Percentiles rank a stretch among this genome's conserved stretches.
Conservation (phyloP, 2,797 vertebrate genomes). For the Thalassophryne amazonica region DNA sequence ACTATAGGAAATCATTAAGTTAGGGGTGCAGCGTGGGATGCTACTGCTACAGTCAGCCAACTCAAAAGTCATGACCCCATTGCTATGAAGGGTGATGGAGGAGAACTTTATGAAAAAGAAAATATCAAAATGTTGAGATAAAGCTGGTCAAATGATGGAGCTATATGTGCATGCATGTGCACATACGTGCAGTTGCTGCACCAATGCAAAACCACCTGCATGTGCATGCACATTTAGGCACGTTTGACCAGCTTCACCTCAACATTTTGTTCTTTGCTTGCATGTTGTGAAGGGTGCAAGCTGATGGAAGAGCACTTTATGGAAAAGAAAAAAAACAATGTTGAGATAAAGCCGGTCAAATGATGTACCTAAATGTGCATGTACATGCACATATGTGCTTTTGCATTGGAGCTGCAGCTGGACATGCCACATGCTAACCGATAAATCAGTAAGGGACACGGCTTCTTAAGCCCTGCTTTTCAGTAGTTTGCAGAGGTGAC, state of each 20-base stretch:
- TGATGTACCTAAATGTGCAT: not conserved
- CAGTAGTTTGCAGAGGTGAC: slow-evolving; percentile 23
- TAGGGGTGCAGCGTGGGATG: slow-evolving; percentile 42
- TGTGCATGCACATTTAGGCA: too few species aligned
- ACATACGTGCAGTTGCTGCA: not conserved
- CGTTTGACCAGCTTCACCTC: too few species aligned
- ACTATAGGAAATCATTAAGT: slow-evolving; percentile 67
- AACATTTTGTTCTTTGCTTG: too few species aligned
- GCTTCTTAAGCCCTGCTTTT: slow-evolving; percentile 17
- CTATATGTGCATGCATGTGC: not conserved
- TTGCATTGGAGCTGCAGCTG: not conserved
- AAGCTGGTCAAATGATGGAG: not conserved
- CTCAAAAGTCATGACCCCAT: slow-evolving; percentile 52
- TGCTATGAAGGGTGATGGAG: not conserved
- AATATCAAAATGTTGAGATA: not conserved
- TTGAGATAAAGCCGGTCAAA: not conserved
- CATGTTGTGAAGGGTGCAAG: too few species aligned
- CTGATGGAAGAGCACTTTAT: not conserved
- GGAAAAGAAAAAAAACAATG: not conserved
- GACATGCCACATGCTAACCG: slow-evolving; percentile 26
- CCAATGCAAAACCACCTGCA: too few species aligned
- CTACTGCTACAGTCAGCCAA: slow-evolving; percentile 41
- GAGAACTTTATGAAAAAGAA: not conserved
- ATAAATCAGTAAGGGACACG: slow-evolving; percentile 42
- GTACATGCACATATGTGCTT: not conserved